phyloP scores from a whole-genome alignment of 2,113 vertebrate species.

The Cinclus cinclus region DNA sequence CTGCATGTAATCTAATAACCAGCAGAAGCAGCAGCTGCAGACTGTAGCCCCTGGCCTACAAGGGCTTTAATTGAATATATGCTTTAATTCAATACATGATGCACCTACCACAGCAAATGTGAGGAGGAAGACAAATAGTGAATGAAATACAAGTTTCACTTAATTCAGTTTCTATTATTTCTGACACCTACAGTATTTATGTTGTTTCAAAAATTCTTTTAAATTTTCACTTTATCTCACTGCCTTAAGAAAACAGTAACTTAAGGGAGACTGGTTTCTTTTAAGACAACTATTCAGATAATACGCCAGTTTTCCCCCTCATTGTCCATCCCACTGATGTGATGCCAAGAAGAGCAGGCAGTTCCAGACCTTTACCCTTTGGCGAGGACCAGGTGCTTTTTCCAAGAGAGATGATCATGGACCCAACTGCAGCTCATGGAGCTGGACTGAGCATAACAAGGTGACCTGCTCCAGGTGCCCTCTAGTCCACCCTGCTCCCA shows the following conservation, averaged over 20 bases:
- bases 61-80: not conserved
- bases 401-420: not conserved
- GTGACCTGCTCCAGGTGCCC: not conserved
- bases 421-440: fast-evolving
- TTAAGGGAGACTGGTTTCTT: not conserved
- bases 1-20: not conserved
- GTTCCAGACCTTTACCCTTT: not conserved
- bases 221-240: not conserved
- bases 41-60: not conserved
- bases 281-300: not conserved
- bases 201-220: not conserved
- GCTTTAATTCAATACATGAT: not conserved
- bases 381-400: not conserved
- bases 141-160: not conserved
- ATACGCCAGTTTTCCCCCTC: not conserved
- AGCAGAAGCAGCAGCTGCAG: not conserved
- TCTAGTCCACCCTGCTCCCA: not conserved
- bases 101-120: not conserved
- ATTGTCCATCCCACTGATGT: not conserved
- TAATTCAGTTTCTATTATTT: not conserved
- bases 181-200: not conserved
- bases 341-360: not conserved
- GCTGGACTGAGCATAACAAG: not conserved
- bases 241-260: not conserved
- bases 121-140: not conserved